Conservation (phyloP, 2,797 vertebrate genomes). For the Typhlichthys subterraneus region DNA sequence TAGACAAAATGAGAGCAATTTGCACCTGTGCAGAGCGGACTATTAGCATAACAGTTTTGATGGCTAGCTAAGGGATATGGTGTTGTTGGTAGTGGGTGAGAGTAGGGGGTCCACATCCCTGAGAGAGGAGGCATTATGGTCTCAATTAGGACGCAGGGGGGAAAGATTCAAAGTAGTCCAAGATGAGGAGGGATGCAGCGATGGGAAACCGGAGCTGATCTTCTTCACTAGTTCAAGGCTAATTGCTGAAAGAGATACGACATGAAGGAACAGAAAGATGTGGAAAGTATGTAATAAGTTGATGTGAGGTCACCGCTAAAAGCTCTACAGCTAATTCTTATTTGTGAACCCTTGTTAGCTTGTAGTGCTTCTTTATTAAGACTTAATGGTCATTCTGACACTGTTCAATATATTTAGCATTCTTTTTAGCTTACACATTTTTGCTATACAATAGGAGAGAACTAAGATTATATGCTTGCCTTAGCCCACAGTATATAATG, state of each 20-base stretch:
- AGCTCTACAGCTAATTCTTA: slow-evolving; percentile 62
- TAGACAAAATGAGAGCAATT: slow-evolving; percentile 64
- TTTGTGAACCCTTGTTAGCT: slow-evolving; percentile 44
- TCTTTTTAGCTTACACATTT: neutral
- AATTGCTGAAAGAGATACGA: slow-evolving; percentile 78
- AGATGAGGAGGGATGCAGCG: slow-evolving; percentile 76
- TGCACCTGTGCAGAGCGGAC: slow-evolving; percentile 77
- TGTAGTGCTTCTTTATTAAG: slow-evolving; percentile 37
- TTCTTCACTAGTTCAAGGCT: slow-evolving; percentile 84
- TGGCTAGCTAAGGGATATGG: slow-evolving; percentile 58
- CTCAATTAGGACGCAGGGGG: slow-evolving; percentile 85
- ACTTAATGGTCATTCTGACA: slow-evolving; percentile 15
- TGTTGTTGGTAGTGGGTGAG: slow-evolving; percentile 44
- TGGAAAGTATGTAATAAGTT: slow-evolving; percentile 64
- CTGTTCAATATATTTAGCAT: neutral
- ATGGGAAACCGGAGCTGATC: slow-evolving; percentile 78
- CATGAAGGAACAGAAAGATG: slow-evolving; percentile 66
- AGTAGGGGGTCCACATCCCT: slow-evolving; percentile 57
- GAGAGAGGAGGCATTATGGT: slow-evolving; percentile 74
- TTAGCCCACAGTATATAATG: neutral
- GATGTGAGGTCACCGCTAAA: slow-evolving; percentile 70
- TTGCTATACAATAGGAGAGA: no score
- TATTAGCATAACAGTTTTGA: slow-evolving; percentile 75
- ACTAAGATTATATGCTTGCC: no score
- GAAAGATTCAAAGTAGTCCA: slow-evolving; percentile 78